Evolutionary conservation across 2,888 invertebrate species (phyloP).

Genomic region (Melikaiella ostensackeni): DNA sequence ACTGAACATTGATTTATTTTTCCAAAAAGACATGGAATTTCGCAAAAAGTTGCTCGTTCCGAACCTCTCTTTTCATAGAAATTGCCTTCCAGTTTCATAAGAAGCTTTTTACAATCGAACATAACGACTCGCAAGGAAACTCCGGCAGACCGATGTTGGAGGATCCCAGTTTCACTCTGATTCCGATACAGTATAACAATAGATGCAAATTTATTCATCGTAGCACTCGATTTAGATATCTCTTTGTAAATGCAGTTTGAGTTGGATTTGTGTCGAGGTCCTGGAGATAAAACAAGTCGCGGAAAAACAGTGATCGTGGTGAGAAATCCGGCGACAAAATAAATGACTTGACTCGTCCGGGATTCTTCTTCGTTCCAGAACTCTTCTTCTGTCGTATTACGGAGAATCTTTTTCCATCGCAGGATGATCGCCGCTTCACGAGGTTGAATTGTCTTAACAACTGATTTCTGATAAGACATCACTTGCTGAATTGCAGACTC

Average conservation of each 20-base stretch:
- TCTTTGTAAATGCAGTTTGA: conserved; percentile 3
- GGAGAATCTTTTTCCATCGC: conserved; percentile 29
- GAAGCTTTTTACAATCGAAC: conserved; percentile 39
- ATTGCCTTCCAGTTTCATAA: conserved; percentile 25
- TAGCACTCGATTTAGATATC: conserved; percentile 26
- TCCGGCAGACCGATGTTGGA: conserved; percentile 1
- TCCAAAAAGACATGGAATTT: background rate
- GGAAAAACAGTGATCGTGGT: conserved; percentile 34
- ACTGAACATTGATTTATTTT: background rate
- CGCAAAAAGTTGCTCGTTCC: background rate
- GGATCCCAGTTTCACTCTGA: conserved; percentile 27
- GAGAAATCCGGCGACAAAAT: conserved; percentile 47
- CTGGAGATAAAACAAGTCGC: conserved; percentile 27
- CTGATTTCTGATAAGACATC: conserved; percentile 44
- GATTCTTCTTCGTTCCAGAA: too few relatives aligned
- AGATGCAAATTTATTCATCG: conserved; percentile 36
- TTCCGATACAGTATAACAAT: conserved; percentile 35
- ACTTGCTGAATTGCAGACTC: conserved; percentile 35
- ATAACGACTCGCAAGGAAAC: conserved; percentile 31
- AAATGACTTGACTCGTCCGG: conserved; percentile 44
- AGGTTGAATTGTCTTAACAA: conserved; percentile 42
- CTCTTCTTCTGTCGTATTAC: conserved; percentile 37
- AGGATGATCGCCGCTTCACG: conserved; percentile 23
- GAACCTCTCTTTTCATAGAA: conserved; percentile 4
- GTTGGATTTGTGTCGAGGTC: conserved; percentile 41